Conservation (phyloP, 2,113 vertebrate species). For the Perca schrenkii region DNA sequence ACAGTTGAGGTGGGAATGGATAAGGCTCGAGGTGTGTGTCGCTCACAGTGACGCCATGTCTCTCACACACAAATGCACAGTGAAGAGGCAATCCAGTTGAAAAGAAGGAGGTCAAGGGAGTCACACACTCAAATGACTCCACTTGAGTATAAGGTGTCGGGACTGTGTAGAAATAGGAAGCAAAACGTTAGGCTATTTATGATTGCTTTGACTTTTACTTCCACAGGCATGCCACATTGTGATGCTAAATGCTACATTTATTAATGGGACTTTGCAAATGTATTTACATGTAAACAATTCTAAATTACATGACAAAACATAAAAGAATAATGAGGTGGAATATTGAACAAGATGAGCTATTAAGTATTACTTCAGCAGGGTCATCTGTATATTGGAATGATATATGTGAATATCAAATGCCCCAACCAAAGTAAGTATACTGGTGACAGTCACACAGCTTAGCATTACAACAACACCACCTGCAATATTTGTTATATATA, state of each 20-base stretch:
- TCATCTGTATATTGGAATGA: too few species aligned
- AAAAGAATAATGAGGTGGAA: too few species aligned
- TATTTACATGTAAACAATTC: too few species aligned
- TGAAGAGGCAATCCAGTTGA: constrained; percentile 42
- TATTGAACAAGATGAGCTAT: too few species aligned
- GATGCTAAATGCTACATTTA: neutral
- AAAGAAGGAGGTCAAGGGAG: constrained; percentile 15
- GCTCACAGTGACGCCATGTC: constrained; percentile 21
- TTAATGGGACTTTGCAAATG: neutral
- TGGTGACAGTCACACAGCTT: too few species aligned
- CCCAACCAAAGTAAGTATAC: too few species aligned
- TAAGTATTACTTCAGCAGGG: too few species aligned
- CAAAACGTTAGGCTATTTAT: neutral
- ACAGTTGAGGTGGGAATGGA: constrained; percentile 41
- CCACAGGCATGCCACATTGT: too few species aligned
- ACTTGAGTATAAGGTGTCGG: constrained; percentile 23
- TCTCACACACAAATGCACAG: constrained; percentile 21
- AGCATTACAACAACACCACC: neutral
- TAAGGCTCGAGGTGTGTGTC: constrained; percentile 42
- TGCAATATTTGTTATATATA: neutral
- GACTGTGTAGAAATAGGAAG: neutral
- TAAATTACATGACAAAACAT: too few species aligned
- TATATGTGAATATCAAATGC: too few species aligned
- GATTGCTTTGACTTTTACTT: neutral
- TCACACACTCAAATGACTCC: constrained; percentile 9